Conservation (phyloP, 2,888 invertebrate genomes). For the Clepsis dumicolana region DNA sequence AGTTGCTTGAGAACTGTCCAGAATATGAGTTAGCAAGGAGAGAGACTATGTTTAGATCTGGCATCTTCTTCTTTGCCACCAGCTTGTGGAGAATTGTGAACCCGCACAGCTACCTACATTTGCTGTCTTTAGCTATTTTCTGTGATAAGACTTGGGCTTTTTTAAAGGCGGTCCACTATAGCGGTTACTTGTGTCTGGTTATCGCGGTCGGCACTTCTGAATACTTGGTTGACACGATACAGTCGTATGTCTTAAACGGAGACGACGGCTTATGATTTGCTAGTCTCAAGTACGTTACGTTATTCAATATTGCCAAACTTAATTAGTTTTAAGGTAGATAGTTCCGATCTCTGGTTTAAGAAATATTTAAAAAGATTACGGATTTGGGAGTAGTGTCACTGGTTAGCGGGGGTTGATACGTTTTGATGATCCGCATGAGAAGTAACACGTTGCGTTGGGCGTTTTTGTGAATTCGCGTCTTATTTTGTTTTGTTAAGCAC, state of each 20-base stretch:
- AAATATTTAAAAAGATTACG: background rate
- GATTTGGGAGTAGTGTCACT: background rate
- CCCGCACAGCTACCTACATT: conserved; percentile 91
- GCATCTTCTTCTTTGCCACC: conserved; percentile 90
- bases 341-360: background rate
- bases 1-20: conserved; percentile 88
- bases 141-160: conserved; percentile 94
- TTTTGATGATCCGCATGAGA: background rate
- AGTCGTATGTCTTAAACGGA: conserved; percentile 58
- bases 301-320: conserved; percentile 34
- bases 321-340: conserved; percentile 21
- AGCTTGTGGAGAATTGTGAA: conserved; percentile 92
- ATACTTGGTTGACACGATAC: conserved; percentile 83
- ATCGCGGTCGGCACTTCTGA: conserved; percentile 90
- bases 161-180: conserved; percentile 89
- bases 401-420: background rate
- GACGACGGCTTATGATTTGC: conserved; percentile 55
- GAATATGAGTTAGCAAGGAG: conserved; percentile 82
- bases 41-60: conserved; percentile 88
- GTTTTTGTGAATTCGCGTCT: too few relatives aligned
- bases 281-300: conserved; percentile 7
- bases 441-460: background rate
- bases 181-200: conserved; percentile 89
- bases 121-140: conserved; percentile 91
- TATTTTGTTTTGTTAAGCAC: too few relatives aligned